Percentiles rank a stretch among this genome's conserved stretches.
Conservation (phyloP, 2,113 vertebrate genomes). For the Macquaria australasica region DNA sequence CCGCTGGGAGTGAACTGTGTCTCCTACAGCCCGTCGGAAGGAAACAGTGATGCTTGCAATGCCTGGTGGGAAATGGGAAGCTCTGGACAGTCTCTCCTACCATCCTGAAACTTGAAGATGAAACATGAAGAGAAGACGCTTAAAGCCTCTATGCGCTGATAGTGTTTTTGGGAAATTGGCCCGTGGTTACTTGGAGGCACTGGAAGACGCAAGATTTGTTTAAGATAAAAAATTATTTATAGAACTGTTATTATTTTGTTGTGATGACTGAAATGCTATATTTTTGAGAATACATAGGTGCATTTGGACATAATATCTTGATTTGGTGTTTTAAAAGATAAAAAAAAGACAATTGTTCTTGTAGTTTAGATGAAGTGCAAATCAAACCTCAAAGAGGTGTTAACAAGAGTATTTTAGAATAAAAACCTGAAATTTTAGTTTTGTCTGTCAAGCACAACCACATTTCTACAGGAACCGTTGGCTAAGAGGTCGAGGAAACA, state of each 20-base stretch:
- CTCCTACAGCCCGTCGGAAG: constrained; percentile 93
- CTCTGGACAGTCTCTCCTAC: constrained; percentile 50
- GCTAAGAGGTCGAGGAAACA: constrained; percentile 70
- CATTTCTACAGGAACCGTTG: constrained; percentile 82
- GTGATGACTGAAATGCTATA: constrained; percentile 93
- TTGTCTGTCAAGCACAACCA: constrained; percentile 93
- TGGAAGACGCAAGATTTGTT: constrained; percentile 74
- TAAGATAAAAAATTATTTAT: constrained; percentile 80
- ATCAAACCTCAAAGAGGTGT: constrained; percentile 83
- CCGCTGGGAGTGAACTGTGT: constrained; percentile 96
- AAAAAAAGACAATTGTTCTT: constrained; percentile 78
- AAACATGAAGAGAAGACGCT: constrained; percentile 59
- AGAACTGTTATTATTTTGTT: constrained; percentile 89
- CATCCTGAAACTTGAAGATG: constrained; percentile 79
- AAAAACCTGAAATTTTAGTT: constrained; percentile 84
- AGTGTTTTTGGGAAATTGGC: constrained; percentile 50
- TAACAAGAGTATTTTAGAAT: constrained; percentile 84
- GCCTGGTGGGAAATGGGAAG: constrained; percentile 62
- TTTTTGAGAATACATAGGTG: constrained; percentile 91
- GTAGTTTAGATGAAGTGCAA: constrained; percentile 86
- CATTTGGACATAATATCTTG: constrained; percentile 87
- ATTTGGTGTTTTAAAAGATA: constrained; percentile 87
- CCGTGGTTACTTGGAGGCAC: constrained; percentile 52
- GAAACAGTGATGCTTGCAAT: constrained; percentile 85
- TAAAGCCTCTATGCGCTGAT: constrained; percentile 63